Percentiles rank a stretch among this genome's conserved stretches.
phyloP scores from a whole-genome alignment of 2,888 invertebrate species.

The Eutolmus rufibarbis region DNA sequence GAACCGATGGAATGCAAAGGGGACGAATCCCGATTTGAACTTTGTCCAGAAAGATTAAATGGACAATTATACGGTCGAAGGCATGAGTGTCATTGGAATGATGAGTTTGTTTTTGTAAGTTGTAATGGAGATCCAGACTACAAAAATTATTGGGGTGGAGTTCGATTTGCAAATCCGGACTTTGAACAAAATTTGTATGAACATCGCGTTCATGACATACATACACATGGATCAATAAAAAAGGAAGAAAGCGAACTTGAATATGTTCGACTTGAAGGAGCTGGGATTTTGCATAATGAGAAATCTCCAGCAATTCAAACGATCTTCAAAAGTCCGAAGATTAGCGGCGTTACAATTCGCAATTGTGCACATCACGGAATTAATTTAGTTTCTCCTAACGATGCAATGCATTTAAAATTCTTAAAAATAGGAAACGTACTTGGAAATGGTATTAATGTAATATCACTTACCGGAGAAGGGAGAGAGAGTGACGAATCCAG shows the following conservation, averaged over 20 bases:
- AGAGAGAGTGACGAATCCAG: constrained; percentile 87
- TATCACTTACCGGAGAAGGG: constrained; percentile 92
- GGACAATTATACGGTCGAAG: constrained; percentile 87
- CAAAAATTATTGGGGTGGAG: constrained; percentile 93
- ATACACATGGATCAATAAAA: constrained; percentile 75
- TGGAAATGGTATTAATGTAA: constrained; percentile 88
- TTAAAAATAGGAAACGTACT: constrained; percentile 80
- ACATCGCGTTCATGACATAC: constrained; percentile 80
- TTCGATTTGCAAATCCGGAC: constrained; percentile 87
- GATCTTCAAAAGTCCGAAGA: constrained; percentile 83
- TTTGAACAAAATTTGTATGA: constrained; percentile 88
- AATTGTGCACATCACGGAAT: constrained; percentile 91
- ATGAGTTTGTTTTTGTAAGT: constrained; percentile 90
- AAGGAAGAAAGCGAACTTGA: constrained; percentile 80
- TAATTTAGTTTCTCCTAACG: constrained; percentile 87
- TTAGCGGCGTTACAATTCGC: constrained; percentile 82
- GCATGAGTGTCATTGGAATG: constrained; percentile 88
- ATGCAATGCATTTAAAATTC: constrained; percentile 78
- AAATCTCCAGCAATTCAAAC: constrained; percentile 92
- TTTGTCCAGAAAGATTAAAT: constrained; percentile 87
- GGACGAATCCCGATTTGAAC: constrained; percentile 77
- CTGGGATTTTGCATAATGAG: constrained; percentile 94
- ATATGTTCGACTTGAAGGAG: constrained; percentile 85
- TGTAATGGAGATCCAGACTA: constrained; percentile 74
- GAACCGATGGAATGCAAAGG: constrained; percentile 88